phyloP scores from a whole-genome alignment of 2,888 invertebrate species.

The Cryptus armator region DNA sequence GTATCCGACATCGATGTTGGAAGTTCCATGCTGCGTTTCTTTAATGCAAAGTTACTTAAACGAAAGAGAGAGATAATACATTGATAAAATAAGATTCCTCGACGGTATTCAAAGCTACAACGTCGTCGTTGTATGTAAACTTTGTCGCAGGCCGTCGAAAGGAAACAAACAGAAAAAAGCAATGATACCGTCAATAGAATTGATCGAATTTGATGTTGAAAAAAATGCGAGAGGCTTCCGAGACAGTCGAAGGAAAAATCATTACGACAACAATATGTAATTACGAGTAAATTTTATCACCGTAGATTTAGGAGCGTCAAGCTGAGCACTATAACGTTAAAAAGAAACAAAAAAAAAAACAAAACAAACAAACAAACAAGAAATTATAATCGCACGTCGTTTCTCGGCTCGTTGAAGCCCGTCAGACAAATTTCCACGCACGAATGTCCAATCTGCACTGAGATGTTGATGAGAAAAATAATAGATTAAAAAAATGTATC shows the following conservation, averaged over 20 bases:
- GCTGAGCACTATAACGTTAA: conserved; percentile 42
- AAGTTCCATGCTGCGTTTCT: conserved; percentile 34
- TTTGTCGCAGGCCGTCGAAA: conserved; percentile 15
- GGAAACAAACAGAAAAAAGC: background rate
- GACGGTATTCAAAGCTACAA: conserved; percentile 12
- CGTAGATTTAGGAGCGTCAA: conserved; percentile 34
- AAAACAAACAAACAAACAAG: background rate
- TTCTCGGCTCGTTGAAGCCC: conserved; percentile 42
- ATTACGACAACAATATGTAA: conserved; percentile 23
- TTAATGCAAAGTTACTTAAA: conserved; percentile 55
- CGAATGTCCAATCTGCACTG: conserved; percentile 63
- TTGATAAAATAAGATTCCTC: background rate
- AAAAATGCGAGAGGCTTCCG: background rate
- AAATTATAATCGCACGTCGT: conserved; percentile 52
- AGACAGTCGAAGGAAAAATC: background rate
- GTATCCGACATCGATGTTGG: conserved; percentile 39
- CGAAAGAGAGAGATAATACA: background rate
- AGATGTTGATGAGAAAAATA: conserved; percentile 43
- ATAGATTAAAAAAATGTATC: conserved; percentile 18
- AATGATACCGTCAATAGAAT: background rate
- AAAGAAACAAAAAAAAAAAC: background rate
- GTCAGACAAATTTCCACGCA: conserved; percentile 59
- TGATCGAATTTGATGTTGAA: background rate
- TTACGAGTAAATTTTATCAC: conserved; percentile 30
- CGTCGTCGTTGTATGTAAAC: conserved; percentile 18